Base-by-base conservation (phyloP, 2,113 vertebrate species). In the Ibidorhyncha struthersii region DNA sequence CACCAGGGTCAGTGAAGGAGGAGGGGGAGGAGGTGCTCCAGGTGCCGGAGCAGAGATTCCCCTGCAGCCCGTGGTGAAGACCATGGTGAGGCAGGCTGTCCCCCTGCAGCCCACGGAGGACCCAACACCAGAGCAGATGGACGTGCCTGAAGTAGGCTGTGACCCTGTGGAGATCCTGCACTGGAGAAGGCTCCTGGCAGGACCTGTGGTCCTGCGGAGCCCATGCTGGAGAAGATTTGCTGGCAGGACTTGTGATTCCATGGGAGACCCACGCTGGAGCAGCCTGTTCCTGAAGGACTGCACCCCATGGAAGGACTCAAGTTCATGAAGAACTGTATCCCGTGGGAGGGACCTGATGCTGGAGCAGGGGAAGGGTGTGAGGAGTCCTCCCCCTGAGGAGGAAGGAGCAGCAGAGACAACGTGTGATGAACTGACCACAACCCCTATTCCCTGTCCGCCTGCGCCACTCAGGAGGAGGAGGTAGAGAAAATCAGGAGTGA, bases 401-500 rank as follows among this genome's bases (percentile, higher is more conserved):
- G 50, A 58, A 58, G 55, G 30, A 34, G 55, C 55, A 34, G 19
- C 32, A 21, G 30, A 58, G 32, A 58, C 55, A 32, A 25, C 6
- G 2, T 41, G 38, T 45, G 38, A 21, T 61, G 20, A 61, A 47
- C 45, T 38, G 59, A 26, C 25, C 18, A 26, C 25, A 63, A 29
- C 16, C 29, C 52, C 18, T 38, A 40, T 30, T 59, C 40, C 19
- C 30, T 0, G 1, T 53, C 16, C 8, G 59, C 12, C 29, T 73
- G 43, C 1, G 1, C 38, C 1, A 1, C 47, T 34, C 1, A 3
- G 6, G 7, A 8, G 30, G 8, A 52, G 27, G 14, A 87, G 14
- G 7, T 16, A 40, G 55, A 82, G 49, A 53, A 69, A 36, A 62
- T 14, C 0, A 1, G 30, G n/a, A 49, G 63, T 20, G 18, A 65